Evolutionary conservation across 2,113 vertebrate genomes (phyloP).

Genomic region (Indicator indicator): DNA sequence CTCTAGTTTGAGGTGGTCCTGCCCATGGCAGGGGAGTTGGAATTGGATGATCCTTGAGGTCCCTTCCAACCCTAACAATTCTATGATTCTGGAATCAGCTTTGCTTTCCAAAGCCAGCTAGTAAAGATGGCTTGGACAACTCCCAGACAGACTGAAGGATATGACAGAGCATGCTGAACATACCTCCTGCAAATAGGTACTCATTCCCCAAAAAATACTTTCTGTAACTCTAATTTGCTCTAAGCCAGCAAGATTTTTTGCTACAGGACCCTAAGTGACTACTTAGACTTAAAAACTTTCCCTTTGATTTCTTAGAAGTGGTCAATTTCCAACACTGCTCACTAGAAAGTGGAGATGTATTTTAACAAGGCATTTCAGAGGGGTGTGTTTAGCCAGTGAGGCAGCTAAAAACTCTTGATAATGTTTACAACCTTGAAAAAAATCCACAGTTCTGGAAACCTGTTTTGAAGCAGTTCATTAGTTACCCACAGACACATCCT

Average conservation of each 20-base stretch:
- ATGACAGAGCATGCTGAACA: background rate
- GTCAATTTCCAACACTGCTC: background rate
- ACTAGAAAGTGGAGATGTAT: background rate
- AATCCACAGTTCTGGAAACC: background rate
- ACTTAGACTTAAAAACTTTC: background rate
- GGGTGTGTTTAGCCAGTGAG: background rate
- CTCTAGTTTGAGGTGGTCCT: no score
- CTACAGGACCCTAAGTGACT: fast-evolving
- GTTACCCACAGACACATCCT: background rate
- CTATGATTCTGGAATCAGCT: background rate
- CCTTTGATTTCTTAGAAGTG: background rate
- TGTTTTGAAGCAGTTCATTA: background rate
- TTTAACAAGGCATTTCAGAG: background rate
- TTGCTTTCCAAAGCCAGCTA: background rate
- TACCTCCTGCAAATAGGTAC: fast-evolving
- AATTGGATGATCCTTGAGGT: no score
- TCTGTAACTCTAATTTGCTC: background rate
- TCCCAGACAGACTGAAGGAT: background rate
- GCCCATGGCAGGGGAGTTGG: no score
- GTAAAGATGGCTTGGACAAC: background rate
- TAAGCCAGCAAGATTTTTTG: background rate
- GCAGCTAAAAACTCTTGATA: background rate
- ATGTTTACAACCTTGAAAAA: background rate
- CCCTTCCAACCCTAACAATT: no score
- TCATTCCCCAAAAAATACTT: background rate